A percentile compares a stretch with the other conserved stretches of the same genome.
phyloP scores from a whole-genome alignment of 2,113 vertebrate species.

The Panurus biarmicus region DNA sequence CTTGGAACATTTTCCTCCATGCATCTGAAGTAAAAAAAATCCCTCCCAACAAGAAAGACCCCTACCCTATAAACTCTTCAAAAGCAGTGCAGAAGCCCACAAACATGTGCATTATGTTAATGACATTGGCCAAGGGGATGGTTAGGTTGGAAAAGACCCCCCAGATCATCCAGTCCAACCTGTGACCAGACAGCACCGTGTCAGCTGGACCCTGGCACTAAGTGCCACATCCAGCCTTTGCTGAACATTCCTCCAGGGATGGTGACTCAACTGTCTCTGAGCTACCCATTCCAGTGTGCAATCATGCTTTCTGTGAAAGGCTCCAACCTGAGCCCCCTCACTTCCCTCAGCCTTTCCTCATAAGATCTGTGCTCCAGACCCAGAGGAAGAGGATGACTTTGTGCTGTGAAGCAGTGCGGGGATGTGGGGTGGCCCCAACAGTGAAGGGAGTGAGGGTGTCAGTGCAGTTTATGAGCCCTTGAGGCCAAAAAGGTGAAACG shows the following conservation, averaged over 20 bases:
- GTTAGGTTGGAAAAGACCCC: background rate
- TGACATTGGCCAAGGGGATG: background rate
- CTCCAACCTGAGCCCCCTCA: background rate
- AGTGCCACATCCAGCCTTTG: background rate
- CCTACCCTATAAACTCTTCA: background rate
- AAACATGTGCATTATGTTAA: fast-evolving
- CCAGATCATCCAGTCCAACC: background rate
- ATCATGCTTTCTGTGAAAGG: background rate
- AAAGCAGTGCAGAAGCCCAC: background rate
- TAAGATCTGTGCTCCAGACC: background rate
- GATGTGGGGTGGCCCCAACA: too few relatives aligned
- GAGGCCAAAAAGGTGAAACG: background rate
- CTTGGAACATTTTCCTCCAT: background rate
- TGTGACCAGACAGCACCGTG: background rate
- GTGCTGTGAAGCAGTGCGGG: fast-evolving
- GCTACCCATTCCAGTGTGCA: background rate
- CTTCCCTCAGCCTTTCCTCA: background rate
- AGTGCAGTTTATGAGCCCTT: background rate
- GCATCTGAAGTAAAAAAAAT: background rate
- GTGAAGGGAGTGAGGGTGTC: background rate
- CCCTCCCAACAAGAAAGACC: background rate
- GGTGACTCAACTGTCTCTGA: background rate
- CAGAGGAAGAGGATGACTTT: background rate
- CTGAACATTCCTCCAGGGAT: background rate
- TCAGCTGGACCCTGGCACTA: background rate